These are phyloP conservation scores for Sebastes steindachneri DNA, from an alignment of 2,797 vertebrate genomes.

Conservation along the genomic window DNA sequence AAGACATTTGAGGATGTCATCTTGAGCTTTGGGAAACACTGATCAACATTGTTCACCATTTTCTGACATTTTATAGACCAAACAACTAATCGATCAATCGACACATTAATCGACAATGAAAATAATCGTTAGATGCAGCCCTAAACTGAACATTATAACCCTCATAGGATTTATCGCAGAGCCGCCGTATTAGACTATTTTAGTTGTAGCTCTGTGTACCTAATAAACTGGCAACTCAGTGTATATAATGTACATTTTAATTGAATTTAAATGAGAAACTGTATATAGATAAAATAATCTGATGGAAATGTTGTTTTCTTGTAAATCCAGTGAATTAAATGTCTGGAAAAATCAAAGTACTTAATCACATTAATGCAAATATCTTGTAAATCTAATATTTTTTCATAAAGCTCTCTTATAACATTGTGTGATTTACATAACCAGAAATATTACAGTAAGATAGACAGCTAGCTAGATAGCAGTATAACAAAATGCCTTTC, in stretches of 20 bases:
- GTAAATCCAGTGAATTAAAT: neutral
- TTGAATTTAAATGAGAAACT: neutral
- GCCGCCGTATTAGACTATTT: neutral
- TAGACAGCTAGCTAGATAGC: neutral
- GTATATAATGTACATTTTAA: neutral
- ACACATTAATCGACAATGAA: too few relatives aligned
- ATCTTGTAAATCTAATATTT: neutral
- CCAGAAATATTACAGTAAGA: neutral
- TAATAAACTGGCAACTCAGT: neutral
- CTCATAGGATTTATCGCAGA: neutral
- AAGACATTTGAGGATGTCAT: too few relatives aligned
- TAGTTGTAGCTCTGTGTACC: neutral
- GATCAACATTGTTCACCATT: too few relatives aligned
- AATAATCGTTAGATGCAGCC: too few relatives aligned
- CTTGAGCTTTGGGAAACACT: too few relatives aligned
- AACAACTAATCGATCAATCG: too few relatives aligned
- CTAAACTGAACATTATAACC: too few relatives aligned
- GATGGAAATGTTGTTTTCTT: neutral
- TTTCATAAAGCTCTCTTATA: neutral
- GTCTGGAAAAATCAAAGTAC: neutral
- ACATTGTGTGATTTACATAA: neutral
- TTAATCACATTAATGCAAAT: neutral
- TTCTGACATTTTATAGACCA: too few relatives aligned
- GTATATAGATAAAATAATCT: neutral
- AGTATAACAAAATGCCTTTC: neutral